A percentile compares a stretch with the other conserved stretches of the same genome.
phyloP scores from a whole-genome alignment of 2,113 vertebrate genomes.

The Ahaetulla prasina region DNA sequence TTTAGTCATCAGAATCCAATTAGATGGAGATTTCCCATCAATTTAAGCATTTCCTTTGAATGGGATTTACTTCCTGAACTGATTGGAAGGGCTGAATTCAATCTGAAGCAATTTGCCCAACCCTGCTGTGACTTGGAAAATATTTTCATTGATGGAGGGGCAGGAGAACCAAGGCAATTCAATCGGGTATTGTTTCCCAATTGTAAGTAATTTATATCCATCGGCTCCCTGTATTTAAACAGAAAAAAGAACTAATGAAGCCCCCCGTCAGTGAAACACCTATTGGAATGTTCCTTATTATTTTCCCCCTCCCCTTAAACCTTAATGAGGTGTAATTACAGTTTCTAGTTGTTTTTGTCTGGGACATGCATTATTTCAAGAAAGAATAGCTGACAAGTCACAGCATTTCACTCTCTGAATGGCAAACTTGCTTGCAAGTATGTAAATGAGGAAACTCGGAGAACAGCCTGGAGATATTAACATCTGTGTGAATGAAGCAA shows the following conservation, averaged over 20 bases:
- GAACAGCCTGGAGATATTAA: conserved; percentile 75
- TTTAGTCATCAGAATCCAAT: neutral
- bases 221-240: conserved; percentile 59
- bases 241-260: conserved; percentile 59
- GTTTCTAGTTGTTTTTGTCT: conserved; percentile 55
- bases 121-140: neutral
- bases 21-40: neutral
- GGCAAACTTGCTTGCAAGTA: conserved; percentile 64
- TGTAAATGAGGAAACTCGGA: conserved; percentile 70
- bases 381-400: conserved; percentile 51
- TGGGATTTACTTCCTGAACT: neutral
- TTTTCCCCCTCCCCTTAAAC: conserved; percentile 63
- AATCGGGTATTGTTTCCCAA: conserved; percentile 38
- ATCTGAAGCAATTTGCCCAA: neutral
- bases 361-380: conserved; percentile 56
- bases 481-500: conserved; percentile 75
- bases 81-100: conserved; percentile 38
- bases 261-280: conserved; percentile 52
- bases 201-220: conserved; percentile 59
- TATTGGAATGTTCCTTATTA: conserved; percentile 62
- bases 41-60: neutral
- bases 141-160: conserved; percentile 33
- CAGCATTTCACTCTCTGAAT: conserved; percentile 57
- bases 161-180: conserved; percentile 33
- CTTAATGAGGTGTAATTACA: conserved; percentile 69